A percentile compares a stretch with the other conserved stretches of the same genome.
phyloP scores from a whole-genome alignment of 2,888 invertebrate genomes.

The Lepidocyrtoides sp. region DNA sequence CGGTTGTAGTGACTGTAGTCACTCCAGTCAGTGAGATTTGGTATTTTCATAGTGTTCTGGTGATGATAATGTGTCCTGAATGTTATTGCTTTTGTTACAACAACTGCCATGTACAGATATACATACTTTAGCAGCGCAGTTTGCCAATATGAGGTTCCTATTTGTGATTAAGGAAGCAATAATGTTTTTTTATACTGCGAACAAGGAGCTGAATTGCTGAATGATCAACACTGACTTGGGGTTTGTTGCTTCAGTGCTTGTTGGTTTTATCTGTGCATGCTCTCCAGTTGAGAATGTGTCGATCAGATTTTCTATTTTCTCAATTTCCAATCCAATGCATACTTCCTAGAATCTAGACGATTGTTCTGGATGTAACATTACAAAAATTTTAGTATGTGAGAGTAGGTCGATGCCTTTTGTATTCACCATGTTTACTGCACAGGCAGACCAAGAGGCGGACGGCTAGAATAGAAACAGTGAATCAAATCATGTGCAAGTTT shows the following conservation, averaged over 20 bases:
- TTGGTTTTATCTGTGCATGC: not conserved
- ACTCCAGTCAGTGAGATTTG: not conserved
- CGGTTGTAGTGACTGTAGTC: not conserved
- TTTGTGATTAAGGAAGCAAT: not conserved
- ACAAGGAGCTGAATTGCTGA: not conserved
- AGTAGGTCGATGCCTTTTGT: constrained; percentile 14
- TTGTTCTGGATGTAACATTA: not conserved
- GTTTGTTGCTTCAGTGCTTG: not conserved
- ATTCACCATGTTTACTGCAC: not conserved
- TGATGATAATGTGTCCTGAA: constrained; percentile 56
- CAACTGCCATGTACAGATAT: not conserved
- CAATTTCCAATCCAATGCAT: not conserved
- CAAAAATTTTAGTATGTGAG: not conserved
- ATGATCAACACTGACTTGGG: not conserved
- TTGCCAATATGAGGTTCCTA: constrained; percentile 19
- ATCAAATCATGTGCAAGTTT: constrained; percentile 37
- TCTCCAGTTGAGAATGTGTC: constrained; percentile 22
- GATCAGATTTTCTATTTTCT: constrained; percentile 43
- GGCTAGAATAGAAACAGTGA: constrained; percentile 1
- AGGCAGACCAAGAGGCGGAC: not conserved
- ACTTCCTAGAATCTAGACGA: not conserved
- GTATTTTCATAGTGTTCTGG: not conserved
- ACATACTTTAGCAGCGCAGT: not conserved
- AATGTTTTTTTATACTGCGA: not conserved
- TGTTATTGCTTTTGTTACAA: constrained; percentile 12